Percentiles rank a stretch among this genome's conserved stretches.
Evolutionary conservation across 2,797 vertebrate species (phyloP).

Genomic region (Myotis myotis): DNA sequence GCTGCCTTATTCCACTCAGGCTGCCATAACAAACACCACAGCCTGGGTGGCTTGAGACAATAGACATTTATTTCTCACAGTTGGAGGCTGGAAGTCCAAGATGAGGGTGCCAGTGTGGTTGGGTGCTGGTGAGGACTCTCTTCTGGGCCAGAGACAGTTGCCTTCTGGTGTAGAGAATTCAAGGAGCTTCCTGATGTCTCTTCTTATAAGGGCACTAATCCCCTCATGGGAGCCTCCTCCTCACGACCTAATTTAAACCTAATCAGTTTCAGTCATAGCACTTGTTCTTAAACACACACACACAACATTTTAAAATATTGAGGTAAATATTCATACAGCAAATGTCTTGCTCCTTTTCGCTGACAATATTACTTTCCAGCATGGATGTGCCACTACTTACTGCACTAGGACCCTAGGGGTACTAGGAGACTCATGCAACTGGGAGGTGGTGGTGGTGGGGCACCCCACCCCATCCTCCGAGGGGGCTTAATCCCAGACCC

Average conservation of each 20-base stretch:
- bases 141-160: not conserved
- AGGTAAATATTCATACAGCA: not conserved
- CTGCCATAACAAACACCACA: not conserved
- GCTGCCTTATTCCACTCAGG: not conserved
- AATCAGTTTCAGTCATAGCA: not conserved
- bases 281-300: not conserved
- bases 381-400: not conserved
- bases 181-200: not conserved
- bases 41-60: not conserved
- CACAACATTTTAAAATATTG: not conserved
- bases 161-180: not conserved
- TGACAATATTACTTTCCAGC: not conserved
- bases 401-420: not conserved
- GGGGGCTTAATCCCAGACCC: not conserved
- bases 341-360: not conserved
- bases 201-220: not conserved
- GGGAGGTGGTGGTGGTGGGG: too few relatives aligned
- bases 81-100: not conserved
- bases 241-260: not conserved
- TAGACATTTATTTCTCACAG: not conserved
- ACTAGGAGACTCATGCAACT: not conserved
- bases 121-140: not conserved
- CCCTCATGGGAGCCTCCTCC: not conserved
- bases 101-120: not conserved
- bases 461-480: not conserved